A percentile compares a stretch with the other conserved stretches of the same genome.
These are phyloP conservation scores for Zosterops hypoxanthus DNA, from an alignment of 2,113 vertebrate species.

Conservation along the genomic window DNA sequence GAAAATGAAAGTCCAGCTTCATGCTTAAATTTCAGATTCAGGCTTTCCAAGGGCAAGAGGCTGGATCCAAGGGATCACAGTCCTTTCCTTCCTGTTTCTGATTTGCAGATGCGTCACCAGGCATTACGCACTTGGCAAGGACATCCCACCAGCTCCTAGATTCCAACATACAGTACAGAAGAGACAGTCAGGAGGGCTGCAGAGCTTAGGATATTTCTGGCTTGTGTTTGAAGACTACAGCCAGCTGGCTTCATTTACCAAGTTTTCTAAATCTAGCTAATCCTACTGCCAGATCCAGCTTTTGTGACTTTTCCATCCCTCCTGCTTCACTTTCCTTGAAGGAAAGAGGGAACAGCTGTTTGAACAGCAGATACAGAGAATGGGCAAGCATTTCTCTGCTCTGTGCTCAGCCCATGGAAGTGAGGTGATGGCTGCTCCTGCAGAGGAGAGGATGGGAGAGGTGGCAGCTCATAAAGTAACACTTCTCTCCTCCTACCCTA, in stretches of 20 bases:
- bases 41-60: not conserved
- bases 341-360: conserved; percentile 51
- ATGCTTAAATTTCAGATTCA: not conserved
- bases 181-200: conserved; percentile 24
- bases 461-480: not conserved
- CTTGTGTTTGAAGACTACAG: conserved; percentile 34
- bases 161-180: conserved; percentile 42
- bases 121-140: conserved; percentile 41
- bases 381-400: conserved; percentile 13
- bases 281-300: conserved; percentile 47
- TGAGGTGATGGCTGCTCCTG: conserved; percentile 25
- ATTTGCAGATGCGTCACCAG: conserved; percentile 16
- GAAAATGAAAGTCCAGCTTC: not conserved
- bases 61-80: not conserved
- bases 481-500: conserved; percentile 8
- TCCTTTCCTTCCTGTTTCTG: not conserved
- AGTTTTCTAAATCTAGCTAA: conserved; percentile 65
- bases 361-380: conserved; percentile 1
- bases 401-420: not conserved
- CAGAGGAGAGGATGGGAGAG: not conserved
- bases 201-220: conserved; percentile 55
- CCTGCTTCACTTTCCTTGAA: conserved; percentile 46
- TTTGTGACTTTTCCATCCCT: conserved; percentile 58
- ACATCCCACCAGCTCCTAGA: not conserved
- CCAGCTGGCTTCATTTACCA: conserved; percentile 65